Base-by-base conservation (phyloP, 2,888 invertebrate genomes). In the Clepsis dumicolana region DNA sequence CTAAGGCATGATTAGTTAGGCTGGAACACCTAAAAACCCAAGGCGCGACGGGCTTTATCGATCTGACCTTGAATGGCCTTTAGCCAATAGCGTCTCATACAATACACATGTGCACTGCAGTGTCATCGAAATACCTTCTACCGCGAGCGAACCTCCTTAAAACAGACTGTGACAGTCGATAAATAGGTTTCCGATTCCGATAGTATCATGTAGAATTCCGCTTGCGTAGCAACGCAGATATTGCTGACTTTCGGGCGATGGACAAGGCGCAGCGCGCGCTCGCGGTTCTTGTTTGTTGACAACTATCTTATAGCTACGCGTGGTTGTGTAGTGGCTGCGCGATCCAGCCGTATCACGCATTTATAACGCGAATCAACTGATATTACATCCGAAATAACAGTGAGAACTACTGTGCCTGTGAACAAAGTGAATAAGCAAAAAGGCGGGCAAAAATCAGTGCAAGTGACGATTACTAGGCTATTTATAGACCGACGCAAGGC, bases 361-460 rank as follows among this genome's bases (percentile, higher is more conserved):
- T 81, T 79, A 77, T 73, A 80, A 73, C 78, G 80, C 74, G 73
- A 80, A 85, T 79, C 82, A 82, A 82, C 77, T 72, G 77, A 71
- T 75, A 75, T 74, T 77, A 73, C 74, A 78, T 74, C 71, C 67
- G 74, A 79, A 77, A 79, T 76, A 80, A 75, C 75, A 75, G 72
- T 77, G 81, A 84, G 79, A 79, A 76, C 77, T 69, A 70, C 72
- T 60, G 21, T 72, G 74, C 71, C 75, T 25, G 68, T 68, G 63
- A 85, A 85, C 82, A 79, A 73, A 79, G 83, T 84, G 82, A 81
- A 81, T 76, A 77, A 78, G 80, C 78, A 86, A 88, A 86, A 91
- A 91, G 87, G 88, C 91, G 90, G 89, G 88, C 83, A 77, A 84
- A 88, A 90, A 88, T 87, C 87, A 81, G 89, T 83, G 85, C 85